Conservation (phyloP, 2,113 vertebrate species). For the Leucosticte australis region DNA sequence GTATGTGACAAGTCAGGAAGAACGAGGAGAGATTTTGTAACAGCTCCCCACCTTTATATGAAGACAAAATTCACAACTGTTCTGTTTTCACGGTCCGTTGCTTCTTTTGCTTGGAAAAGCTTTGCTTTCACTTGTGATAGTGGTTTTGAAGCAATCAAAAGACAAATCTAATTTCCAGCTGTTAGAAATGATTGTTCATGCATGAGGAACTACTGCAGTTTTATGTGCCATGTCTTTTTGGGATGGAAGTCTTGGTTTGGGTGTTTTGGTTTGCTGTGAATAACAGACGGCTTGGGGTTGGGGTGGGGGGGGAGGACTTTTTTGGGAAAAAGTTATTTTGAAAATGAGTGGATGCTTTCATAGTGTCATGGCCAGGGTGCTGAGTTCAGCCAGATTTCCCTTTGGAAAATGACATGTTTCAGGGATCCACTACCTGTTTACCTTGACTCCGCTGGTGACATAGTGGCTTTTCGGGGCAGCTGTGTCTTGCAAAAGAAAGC, state of each 20-base stretch:
- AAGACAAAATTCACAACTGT: conserved; percentile 24
- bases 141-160: conserved; percentile 63
- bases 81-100: conserved; percentile 43
- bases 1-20: neutral
- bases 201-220: conserved; percentile 15
- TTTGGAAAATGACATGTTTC: neutral
- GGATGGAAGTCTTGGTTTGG: conserved; percentile 20
- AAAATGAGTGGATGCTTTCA: neutral
- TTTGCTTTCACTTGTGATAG: conserved; percentile 56
- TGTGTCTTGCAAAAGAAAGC: neutral
- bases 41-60: conserved; percentile 24
- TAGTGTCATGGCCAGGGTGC: neutral
- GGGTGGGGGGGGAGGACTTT: fast-evolving
- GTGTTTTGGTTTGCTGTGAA: neutral
- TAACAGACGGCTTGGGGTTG: neutral
- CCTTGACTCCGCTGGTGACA: neutral
- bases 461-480: neutral
- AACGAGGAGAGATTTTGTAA: conserved; percentile 30
- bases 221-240: neutral
- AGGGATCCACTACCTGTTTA: neutral
- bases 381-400: neutral
- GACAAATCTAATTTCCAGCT: conserved; percentile 51
- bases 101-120: conserved; percentile 57
- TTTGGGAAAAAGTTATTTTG: neutral
- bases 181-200: conserved; percentile 46